Evolutionary conservation across 2,888 invertebrate species (phyloP).

Genomic region (Amphipoea lucens): DNA sequence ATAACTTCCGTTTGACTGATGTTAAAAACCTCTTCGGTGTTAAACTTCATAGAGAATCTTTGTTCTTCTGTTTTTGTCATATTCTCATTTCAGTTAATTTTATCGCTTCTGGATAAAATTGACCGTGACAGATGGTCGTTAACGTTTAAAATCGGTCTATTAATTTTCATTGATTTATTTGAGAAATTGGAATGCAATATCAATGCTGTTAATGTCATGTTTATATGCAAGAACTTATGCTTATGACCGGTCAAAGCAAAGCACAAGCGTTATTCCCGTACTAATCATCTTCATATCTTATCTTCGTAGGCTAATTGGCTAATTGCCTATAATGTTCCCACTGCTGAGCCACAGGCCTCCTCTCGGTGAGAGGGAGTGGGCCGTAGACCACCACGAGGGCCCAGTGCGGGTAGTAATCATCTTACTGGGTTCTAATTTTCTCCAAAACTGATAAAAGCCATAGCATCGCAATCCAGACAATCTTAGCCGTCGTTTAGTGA

Average conservation of each 20-base stretch:
- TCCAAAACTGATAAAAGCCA: background rate
- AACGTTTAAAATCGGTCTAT: background rate
- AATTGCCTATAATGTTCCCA: no score
- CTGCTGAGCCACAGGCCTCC: no score
- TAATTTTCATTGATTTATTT: constrained; percentile 26
- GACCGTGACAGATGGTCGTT: background rate
- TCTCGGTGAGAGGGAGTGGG: no score
- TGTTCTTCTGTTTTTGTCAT: constrained; percentile 27
- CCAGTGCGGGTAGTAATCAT: background rate
- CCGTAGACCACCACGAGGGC: no score
- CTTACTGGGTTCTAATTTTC: background rate
- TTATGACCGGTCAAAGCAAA: background rate
- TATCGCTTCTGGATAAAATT: constrained; percentile 35
- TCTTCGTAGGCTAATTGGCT: no score
- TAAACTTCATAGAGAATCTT: constrained; percentile 39
- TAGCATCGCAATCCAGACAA: background rate
- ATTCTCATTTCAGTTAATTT: constrained; percentile 35
- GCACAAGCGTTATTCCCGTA: no score
- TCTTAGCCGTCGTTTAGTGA: background rate
- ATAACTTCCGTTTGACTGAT: constrained; percentile 52
- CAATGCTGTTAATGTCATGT: background rate
- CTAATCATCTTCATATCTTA: no score
- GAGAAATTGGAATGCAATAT: background rate
- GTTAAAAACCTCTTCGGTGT: constrained; percentile 47
- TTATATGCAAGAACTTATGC: background rate